Conservation (phyloP, 2,797 vertebrate genomes). For the Cynopterus sphinx region DNA sequence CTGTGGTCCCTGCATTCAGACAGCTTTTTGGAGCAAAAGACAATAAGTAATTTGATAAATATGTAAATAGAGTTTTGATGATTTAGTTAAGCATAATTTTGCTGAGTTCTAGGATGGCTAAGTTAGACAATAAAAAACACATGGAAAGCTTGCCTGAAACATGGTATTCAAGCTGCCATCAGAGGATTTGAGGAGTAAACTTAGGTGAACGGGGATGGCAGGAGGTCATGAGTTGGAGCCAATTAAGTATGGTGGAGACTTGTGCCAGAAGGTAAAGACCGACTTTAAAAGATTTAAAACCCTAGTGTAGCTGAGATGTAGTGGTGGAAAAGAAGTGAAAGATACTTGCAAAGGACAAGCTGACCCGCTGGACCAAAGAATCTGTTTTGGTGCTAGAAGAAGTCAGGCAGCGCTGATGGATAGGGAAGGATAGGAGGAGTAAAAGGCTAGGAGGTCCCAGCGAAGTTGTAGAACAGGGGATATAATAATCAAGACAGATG, state of each 20-base stretch:
- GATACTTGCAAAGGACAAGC: background rate
- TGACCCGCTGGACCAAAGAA: background rate
- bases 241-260: background rate
- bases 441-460: background rate
- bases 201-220: background rate
- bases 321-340: background rate
- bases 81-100: background rate
- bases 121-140: background rate
- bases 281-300: background rate
- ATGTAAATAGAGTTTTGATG: background rate
- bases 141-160: background rate
- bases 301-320: background rate
- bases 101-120: background rate
- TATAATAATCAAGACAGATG: background rate
- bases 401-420: background rate
- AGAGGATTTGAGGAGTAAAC: background rate
- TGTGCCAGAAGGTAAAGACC: background rate
- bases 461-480: background rate
- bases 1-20: background rate
- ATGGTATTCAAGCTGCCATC: background rate
- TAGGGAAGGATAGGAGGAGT: background rate
- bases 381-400: background rate
- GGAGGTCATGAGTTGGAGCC: background rate
- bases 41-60: background rate
- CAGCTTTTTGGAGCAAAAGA: background rate